Percentiles rank a stretch among this genome's conserved stretches.
These are phyloP conservation scores for Tokudaia tokunoshimensis DNA, from an alignment of 2,797 vertebrate species.

Conservation along the genomic window DNA sequence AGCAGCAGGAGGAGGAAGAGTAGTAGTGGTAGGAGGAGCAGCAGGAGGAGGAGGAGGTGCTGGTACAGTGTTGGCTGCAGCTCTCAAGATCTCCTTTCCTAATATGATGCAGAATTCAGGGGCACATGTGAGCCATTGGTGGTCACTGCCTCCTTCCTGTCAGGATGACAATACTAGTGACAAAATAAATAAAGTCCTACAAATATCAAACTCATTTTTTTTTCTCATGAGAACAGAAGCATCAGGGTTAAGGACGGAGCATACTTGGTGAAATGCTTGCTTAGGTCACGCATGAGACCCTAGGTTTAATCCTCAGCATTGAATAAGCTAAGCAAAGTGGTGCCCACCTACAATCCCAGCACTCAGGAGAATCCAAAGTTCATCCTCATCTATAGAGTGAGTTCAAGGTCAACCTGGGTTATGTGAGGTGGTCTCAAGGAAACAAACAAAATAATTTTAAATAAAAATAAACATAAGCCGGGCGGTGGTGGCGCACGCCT, in stretches of 20 bases:
- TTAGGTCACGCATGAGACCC: not conserved
- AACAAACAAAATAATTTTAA: not conserved
- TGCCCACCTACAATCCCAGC: not conserved
- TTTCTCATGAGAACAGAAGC: not conserved
- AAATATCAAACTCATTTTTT: not conserved
- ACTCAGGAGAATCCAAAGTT: not conserved
- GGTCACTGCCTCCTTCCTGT: not conserved
- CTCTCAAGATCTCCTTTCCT: not conserved
- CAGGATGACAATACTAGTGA: not conserved
- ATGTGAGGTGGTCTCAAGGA: not conserved
- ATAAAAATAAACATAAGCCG: conserved; percentile 19
- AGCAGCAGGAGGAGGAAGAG: not conserved
- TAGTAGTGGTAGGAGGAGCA: not conserved
- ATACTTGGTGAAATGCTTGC: not conserved
- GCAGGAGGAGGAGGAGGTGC: not conserved
- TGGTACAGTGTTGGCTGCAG: not conserved
- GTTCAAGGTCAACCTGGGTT: not conserved
- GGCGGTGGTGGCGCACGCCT: too few relatives aligned
- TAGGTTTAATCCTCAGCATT: not conserved
- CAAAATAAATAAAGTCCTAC: conserved; percentile 7
- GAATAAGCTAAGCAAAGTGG: not conserved
- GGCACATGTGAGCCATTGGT: accelerated
- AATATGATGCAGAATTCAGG: not conserved
- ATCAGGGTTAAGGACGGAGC: not conserved
- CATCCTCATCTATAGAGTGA: not conserved